Evolutionary conservation across 2,888 invertebrate genomes (phyloP), one percentile per base, ranked within the genome.

Genomic region (Ctenicera cuprea): DNA sequence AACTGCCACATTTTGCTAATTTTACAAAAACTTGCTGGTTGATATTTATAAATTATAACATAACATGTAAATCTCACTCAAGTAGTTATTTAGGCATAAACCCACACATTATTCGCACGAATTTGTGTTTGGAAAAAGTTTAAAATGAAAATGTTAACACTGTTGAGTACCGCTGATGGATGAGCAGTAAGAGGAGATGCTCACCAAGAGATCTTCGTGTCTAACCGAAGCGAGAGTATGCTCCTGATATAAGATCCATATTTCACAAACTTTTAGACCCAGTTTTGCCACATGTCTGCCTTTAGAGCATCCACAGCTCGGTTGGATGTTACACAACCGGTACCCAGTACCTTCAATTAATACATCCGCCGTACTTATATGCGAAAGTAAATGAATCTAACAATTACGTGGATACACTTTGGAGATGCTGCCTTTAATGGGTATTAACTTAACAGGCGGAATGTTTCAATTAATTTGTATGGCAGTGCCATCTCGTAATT

Each of bases 191-290:
- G 20, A 59, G 38, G 54, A 50, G 16, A 52, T 38, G 59, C 41
- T 38, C 59, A 9, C 38, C n/a, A 18, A 38, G 59, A 59, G 62
- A 41, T 45, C 20, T 43, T 62, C 62, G 62, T 62, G 62, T 38
- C 62, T 38, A 20, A 41, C 20, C 2, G 50, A 50, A 50, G 48
- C 16, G 69, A 48, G 73, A 73, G 71, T 67, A 61, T 70, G 64
- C 52, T 59, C 64, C 59, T 66, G 54, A 63, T 71, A 71, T 38
- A 48, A 74, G 66, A 61, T 64, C 59, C 66, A 73, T 73, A 73
- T 73, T 73, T 73, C 74, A 71, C 66, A 67, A 62, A 71, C 62
- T 74, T 74, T 71, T 71, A 62, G 52, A 71, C 71, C 65, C 66
- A 62, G 74, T 67, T 74, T 74, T 67, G 71, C 71, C 74, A 71